Base-by-base conservation (phyloP, 2,888 invertebrate genomes). In the Auanema freiburgensis region DNA sequence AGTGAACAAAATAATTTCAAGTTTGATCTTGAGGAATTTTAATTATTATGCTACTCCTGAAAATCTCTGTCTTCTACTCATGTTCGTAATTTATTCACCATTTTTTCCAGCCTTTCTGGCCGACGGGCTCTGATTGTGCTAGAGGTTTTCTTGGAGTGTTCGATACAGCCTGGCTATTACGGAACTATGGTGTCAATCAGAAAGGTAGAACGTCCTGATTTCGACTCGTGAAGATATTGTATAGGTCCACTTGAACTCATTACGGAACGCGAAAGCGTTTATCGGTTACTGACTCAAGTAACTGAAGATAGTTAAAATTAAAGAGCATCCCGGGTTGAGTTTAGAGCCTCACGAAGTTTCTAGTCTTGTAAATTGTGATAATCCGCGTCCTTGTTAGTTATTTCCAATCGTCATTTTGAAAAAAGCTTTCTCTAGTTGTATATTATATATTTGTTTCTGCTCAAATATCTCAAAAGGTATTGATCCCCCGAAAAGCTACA, bases 41-140 rank as follows among this genome's bases (percentile, higher is more conserved):
- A n/a, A n/a, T n/a, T n/a, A n/a, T n/a, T n/a, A n/a, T n/a, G n/a
- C n/a, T n/a, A n/a, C n/a, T n/a, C n/a, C n/a, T n/a, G n/a, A n/a
- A n/a, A n/a, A n/a, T n/a, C n/a, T n/a, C n/a, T n/a, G n/a, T n/a
- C n/a, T n/a, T n/a, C n/a, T n/a, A n/a, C n/a, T n/a, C n/a, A n/a
- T n/a, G n/a, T n/a, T n/a, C n/a, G n/a, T n/a, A n/a, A n/a, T n/a
- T n/a, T n/a, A n/a, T n/a, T n/a, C n/a, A n/a, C n/a, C n/a, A n/a
- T n/a, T n/a, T n/a, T 23, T 8, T 18, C 44, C 62, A 86, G 85
- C 87, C 87, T 1, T 98, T 98, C 86, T 98, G 98, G 97, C 98
- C 97, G 5, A 96, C 95, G 0, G 98, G 98, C 0, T 95, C 95
- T 2, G 98, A 98, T 0, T 95, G 95, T 86, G 97, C 96, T 0